Conservation (phyloP, 1,140 invertebrate genomes). For the Drosophila tsacasi region DNA sequence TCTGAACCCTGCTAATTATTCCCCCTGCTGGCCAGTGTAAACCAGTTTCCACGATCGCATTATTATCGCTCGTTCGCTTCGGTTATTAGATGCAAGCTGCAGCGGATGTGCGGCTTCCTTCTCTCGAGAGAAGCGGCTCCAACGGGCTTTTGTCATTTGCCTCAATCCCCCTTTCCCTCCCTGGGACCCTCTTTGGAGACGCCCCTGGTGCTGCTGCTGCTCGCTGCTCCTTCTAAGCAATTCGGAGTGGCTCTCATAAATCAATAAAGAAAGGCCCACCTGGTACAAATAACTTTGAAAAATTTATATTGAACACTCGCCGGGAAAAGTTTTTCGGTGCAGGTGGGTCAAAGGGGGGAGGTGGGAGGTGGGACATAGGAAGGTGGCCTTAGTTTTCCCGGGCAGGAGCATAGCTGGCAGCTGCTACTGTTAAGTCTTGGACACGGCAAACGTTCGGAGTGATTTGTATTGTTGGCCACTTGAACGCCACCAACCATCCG, state of each 20-base stretch:
- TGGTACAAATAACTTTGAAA: conserved; percentile 78
- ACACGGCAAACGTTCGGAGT: conserved; percentile 35
- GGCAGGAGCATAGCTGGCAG: conserved; percentile 30
- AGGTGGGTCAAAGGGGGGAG: conserved; percentile 2
- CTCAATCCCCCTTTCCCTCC: not conserved
- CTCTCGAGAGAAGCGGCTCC: not conserved
- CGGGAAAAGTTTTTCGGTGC: conserved; percentile 46
- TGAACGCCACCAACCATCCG: not conserved
- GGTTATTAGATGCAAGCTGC: conserved; percentile 82
- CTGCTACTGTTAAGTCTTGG: conserved; percentile 52
- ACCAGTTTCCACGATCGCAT: conserved; percentile 60
- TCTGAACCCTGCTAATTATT: not conserved
- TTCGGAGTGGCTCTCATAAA: conserved; percentile 63
- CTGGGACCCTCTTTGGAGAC: conserved; percentile 3
- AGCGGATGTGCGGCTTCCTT: conserved; percentile 80
- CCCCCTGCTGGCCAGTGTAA: conserved; percentile 30
- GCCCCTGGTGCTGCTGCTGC: conserved; percentile 5
- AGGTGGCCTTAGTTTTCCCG: conserved; percentile 14
- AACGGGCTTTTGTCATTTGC: conserved; percentile 74
- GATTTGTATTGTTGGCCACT: conserved; percentile 50
- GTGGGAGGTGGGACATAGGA: not conserved
- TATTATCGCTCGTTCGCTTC: conserved; percentile 64
- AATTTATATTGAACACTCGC: conserved; percentile 73
- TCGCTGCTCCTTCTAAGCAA: conserved; percentile 37
- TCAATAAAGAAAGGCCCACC: conserved; percentile 77